Evolutionary conservation across 2,888 invertebrate species (phyloP).

Genomic region (Tenthredo notha): DNA sequence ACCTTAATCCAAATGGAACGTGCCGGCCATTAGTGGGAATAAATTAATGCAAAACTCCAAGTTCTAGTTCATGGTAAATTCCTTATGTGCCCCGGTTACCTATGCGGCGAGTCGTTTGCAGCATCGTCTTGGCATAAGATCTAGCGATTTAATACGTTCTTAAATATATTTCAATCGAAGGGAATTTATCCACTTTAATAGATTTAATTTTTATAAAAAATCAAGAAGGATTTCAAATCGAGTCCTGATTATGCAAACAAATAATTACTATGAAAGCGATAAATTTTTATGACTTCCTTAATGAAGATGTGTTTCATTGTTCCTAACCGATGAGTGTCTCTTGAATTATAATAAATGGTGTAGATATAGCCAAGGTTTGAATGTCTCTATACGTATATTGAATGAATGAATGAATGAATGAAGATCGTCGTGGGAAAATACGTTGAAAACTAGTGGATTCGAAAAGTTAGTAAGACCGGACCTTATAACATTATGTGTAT

Average conservation of each 20-base stretch:
- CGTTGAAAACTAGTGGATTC: constrained; percentile 38
- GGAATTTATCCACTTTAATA: neutral
- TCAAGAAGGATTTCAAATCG: neutral
- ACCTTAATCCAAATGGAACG: constrained; percentile 41
- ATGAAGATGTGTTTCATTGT: neutral
- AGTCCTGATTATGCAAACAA: neutral
- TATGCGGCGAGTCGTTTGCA: constrained; percentile 32
- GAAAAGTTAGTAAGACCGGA: constrained; percentile 37
- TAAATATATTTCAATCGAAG: neutral
- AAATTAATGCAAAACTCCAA: constrained; percentile 42
- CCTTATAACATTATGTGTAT: constrained; percentile 10
- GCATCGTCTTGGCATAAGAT: neutral
- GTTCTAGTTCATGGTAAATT: constrained; percentile 47
- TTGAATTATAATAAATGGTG: neutral
- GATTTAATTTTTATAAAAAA: neutral
- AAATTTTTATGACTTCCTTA: neutral
- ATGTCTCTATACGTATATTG: neutral
- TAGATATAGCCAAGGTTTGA: neutral
- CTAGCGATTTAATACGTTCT: neutral
- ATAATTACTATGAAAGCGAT: neutral
- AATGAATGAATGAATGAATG: neutral
- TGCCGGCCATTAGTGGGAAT: constrained; percentile 39
- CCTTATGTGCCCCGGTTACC: constrained; percentile 33
- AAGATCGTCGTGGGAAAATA: constrained; percentile 37
- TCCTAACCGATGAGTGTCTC: neutral